Conservation (phyloP, 2,797 vertebrate species). For the Champsocephalus esox region DNA sequence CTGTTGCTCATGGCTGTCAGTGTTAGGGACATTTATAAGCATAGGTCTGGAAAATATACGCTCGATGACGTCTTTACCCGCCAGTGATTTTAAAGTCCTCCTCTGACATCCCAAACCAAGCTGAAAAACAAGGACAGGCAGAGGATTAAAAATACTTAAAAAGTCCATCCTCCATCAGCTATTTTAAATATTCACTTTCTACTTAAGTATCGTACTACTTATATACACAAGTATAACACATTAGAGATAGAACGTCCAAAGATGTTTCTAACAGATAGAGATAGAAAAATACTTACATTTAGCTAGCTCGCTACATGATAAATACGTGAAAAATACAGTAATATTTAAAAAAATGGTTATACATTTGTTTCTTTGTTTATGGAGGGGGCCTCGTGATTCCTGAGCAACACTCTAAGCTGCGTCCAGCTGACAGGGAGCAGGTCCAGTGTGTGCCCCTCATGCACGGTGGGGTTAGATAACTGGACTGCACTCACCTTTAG, state of each 20-base stretch:
- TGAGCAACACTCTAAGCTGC: no score
- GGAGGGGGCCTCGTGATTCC: no score
- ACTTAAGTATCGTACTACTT: neutral
- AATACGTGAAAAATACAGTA: no score
- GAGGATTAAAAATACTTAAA: neutral
- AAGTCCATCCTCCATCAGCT: no score
- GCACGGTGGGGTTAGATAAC: slow-evolving; percentile 11
- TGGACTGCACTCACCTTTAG: neutral
- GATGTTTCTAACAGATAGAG: no score
- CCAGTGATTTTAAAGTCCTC: slow-evolving; percentile 6
- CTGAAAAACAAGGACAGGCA: slow-evolving; percentile 35
- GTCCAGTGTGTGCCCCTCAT: neutral
- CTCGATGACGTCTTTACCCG: slow-evolving; percentile 11
- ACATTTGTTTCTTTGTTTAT: no score
- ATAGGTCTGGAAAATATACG: neutral
- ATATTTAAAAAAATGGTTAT: no score
- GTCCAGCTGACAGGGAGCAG: no score
- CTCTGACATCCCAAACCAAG: slow-evolving; percentile 45
- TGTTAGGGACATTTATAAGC: slow-evolving; percentile 54
- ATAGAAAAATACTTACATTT: no score
- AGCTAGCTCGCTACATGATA: no score
- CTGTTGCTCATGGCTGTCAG: slow-evolving; percentile 68
- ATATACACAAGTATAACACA: no score
- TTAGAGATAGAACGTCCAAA: no score
- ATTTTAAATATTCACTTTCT: neutral